These are phyloP conservation scores for Crotalus horridus DNA, from an alignment of 2,113 vertebrate genomes.

Conservation along the genomic window DNA sequence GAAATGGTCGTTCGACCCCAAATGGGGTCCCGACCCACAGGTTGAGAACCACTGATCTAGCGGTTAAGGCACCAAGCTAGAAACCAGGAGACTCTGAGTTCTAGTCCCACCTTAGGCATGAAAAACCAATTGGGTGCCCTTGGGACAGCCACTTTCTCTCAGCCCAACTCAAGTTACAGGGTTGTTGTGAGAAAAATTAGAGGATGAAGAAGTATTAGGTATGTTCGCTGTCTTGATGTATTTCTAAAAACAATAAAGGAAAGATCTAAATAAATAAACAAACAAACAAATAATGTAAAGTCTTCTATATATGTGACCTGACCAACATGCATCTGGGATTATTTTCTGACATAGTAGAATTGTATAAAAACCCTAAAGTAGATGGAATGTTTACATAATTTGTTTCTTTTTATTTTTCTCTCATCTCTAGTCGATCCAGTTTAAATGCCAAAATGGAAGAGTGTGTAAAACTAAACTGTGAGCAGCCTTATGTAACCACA, in stretches of 20 bases:
- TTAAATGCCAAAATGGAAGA: conserved; percentile 93
- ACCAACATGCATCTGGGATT: neutral
- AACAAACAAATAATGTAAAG: neutral
- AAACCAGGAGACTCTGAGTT: neutral
- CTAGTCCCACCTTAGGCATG: neutral
- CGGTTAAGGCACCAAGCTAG: neutral
- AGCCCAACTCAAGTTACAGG: neutral
- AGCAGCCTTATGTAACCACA: conserved; percentile 84
- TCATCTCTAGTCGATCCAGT: conserved; percentile 83
- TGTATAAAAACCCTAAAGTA: neutral
- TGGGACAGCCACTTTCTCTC: neutral
- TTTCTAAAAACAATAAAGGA: neutral
- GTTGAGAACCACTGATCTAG: neutral
- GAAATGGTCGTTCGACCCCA: too few relatives aligned
- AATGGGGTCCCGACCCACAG: too few relatives aligned
- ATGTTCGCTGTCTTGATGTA: neutral
- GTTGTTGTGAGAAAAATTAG: neutral
- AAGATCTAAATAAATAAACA: neutral
- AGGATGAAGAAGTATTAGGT: neutral
- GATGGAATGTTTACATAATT: neutral
- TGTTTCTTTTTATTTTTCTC: conserved; percentile 20
- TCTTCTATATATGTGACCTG: neutral
- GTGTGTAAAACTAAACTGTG: conserved; percentile 88
- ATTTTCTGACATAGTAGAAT: neutral
- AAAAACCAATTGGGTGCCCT: neutral